Evolutionary conservation across 1,140 invertebrate genomes (phyloP).

Genomic region (Chionoecetes opilio): DNA sequence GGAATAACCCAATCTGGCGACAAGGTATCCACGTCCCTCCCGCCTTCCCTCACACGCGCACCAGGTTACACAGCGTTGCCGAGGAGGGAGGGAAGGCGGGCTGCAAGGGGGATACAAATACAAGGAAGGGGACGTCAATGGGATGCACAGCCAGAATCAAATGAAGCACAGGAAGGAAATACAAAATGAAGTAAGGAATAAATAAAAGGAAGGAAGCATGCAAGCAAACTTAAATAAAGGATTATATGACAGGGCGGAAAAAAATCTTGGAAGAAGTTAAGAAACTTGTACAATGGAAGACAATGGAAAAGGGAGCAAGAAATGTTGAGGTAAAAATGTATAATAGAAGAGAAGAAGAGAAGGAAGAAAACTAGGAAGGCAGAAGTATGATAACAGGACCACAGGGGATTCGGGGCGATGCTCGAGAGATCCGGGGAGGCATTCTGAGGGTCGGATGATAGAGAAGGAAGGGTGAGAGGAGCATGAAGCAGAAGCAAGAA

Average conservation of each 20-base stretch:
- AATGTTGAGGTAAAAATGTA: not conserved
- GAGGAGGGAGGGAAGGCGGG: not conserved
- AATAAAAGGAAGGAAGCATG: not conserved
- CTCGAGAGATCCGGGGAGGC: not conserved
- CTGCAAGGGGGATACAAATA: not conserved
- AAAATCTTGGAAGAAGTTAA: not conserved
- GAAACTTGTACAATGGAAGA: not conserved
- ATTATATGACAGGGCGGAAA: not conserved
- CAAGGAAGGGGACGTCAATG: not conserved
- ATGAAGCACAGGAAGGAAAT: not conserved
- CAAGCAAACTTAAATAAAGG: not conserved
- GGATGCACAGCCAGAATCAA: not conserved
- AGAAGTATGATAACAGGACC: not conserved
- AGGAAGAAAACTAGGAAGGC: constrained; percentile 12
- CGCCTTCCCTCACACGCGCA: not conserved
- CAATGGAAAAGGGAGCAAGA: not conserved
- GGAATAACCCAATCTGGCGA: constrained; percentile 22
- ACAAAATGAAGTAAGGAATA: not conserved
- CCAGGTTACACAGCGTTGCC: not conserved
- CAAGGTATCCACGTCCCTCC: not conserved
- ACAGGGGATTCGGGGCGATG: not conserved
- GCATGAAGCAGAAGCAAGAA: not conserved
- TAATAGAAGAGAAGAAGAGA: not conserved
- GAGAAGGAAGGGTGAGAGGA: not conserved
- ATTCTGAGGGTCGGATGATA: not conserved